Base-by-base conservation (phyloP, 1,140 invertebrate genomes). In the Drosophila azteca region DNA sequence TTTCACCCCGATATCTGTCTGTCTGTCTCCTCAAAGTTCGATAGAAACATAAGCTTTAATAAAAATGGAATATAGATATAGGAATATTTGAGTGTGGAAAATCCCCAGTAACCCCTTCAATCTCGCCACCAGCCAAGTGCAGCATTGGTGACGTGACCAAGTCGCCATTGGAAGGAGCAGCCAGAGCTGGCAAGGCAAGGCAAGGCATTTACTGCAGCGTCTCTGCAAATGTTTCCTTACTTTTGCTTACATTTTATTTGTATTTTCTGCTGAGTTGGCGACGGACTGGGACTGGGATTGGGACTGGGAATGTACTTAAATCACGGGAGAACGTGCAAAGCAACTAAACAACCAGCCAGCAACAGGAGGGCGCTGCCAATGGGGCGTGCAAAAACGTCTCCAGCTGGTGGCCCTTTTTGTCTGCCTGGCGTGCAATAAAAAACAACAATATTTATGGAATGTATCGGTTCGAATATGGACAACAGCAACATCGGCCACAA, bases 381-480 rank as follows among this genome's bases (percentile, higher is more conserved):
- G 35, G 35, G 5, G 17, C 17, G n/a, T 9, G 15, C 15, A n/a
- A 1, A 2, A n/a, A 57, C 1, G n/a, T 8, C 44, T n/a, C 43
- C n/a, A 7, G 41, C 11, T 17, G 13, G 7, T 29, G 31, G 41
- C 11, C 5, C 5, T 26, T 26, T 26, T 20, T 9, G 3, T 26
- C n/a, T 26, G 50, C 8, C 5, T 6, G 11, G 31, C 43, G 35
- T n/a, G 44, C 20, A 43, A 35, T 20, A 20, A 69, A 57, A 69
- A 39, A 70, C 39, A 69, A 69, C 67, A 69, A 70, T 69, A 69
- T 70, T 70, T 50, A 70, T 69, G 67, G 35, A 11, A 73, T 53
- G 13, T 22, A 20, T 26, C 8, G 39, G 17, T 39, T 39, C 31
- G 17, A 53, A 53, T 31, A 44, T 49, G 26, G 35, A 39, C 35